Conservation (phyloP, 2,888 invertebrate species). For the Orgyia antiqua region DNA sequence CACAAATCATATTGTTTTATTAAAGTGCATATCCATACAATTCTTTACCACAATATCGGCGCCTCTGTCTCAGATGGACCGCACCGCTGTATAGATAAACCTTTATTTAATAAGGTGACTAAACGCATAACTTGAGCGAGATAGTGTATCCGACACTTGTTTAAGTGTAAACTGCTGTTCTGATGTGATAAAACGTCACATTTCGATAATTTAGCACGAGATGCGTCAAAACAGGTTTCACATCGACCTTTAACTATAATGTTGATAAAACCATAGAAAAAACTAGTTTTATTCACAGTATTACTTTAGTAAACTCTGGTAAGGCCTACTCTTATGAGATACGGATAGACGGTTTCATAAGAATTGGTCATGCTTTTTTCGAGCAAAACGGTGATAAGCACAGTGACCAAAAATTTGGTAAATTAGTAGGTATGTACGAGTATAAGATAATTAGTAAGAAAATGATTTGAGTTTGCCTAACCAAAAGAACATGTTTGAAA, state of each 20-base stretch:
- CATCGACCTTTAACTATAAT: constrained; percentile 41
- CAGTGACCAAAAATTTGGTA: too few species aligned
- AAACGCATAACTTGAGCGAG: constrained; percentile 58
- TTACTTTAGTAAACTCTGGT: too few species aligned
- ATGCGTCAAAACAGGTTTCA: constrained; percentile 38
- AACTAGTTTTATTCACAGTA: too few species aligned
- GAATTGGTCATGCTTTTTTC: too few species aligned
- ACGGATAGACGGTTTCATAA: too few species aligned
- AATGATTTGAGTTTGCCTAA: too few species aligned
- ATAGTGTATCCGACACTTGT: constrained; percentile 65
- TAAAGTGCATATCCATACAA: constrained; percentile 25
- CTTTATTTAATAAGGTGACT: constrained; percentile 66
- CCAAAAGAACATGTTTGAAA: too few species aligned
- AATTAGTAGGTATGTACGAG: too few species aligned
- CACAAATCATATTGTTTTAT: too few species aligned
- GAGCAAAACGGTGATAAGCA: too few species aligned
- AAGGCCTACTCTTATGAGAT: too few species aligned
- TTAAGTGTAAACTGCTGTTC: constrained; percentile 76
- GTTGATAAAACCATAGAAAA: constrained; percentile 21
- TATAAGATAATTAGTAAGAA: too few species aligned
- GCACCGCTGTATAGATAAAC: constrained; percentile 48
- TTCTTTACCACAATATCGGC: constrained; percentile 20
- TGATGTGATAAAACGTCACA: constrained; percentile 68
- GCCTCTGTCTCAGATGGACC: constrained; percentile 7
- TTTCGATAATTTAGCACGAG: constrained; percentile 67